Conservation (phyloP, 2,888 invertebrate species). For the Tanypteryx hageni region DNA sequence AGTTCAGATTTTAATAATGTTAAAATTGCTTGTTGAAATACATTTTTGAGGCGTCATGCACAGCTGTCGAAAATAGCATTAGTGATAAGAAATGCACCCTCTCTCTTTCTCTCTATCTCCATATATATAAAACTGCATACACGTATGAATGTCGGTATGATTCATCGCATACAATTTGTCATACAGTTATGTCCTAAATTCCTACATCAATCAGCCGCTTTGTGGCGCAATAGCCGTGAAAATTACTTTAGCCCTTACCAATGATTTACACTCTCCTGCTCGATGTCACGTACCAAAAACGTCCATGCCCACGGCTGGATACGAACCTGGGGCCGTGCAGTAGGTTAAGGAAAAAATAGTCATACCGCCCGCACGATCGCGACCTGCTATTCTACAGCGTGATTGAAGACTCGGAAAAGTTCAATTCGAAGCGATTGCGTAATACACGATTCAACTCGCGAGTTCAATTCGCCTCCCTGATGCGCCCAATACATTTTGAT, state of each 20-base stretch:
- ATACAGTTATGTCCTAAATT: neutral
- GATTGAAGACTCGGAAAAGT: neutral
- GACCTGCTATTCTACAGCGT: too few relatives aligned
- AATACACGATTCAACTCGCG: slow-evolving; percentile 43
- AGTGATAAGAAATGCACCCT: too few relatives aligned
- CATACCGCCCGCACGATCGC: neutral
- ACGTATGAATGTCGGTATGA: too few relatives aligned
- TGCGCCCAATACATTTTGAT: slow-evolving; percentile 48
- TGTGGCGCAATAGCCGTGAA: neutral
- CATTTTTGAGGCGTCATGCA: too few relatives aligned
- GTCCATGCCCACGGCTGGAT: neutral
- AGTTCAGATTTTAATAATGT: too few relatives aligned
- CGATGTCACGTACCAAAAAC: neutral
- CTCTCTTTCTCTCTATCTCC: too few relatives aligned
- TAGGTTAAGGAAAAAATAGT: neutral
- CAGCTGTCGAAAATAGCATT: too few relatives aligned
- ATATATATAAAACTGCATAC: too few relatives aligned
- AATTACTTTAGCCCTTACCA: neutral
- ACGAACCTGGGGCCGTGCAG: neutral
- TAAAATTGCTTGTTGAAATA: too few relatives aligned
- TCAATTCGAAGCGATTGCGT: neutral
- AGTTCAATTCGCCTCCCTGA: slow-evolving; percentile 25
- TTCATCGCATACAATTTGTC: too few relatives aligned
- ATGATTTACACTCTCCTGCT: neutral
- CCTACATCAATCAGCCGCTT: neutral